phyloP scores from a whole-genome alignment of 2,888 invertebrate genomes.

The Apotomis betuletana region DNA sequence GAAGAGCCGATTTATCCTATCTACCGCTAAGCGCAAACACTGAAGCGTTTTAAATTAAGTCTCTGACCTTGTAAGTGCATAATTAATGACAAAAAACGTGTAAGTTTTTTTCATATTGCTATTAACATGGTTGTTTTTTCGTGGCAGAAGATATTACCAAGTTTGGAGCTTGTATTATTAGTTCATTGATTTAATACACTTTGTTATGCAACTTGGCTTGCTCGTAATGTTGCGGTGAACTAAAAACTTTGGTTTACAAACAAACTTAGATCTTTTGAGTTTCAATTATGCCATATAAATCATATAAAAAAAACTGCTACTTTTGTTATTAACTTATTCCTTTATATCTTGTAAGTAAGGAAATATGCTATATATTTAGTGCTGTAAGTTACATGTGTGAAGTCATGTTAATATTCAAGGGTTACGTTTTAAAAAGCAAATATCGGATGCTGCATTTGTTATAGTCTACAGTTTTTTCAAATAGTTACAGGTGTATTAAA shows the following conservation, averaged over 20 bases:
- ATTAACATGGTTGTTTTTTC: slow-evolving; percentile 37
- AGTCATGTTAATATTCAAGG: no score
- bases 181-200: background rate
- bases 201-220: background rate
- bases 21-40: background rate
- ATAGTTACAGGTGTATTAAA: no score
- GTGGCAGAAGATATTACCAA: slow-evolving; percentile 15
- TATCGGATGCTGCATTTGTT: no score
- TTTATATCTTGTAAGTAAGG: no score
- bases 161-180: slow-evolving; percentile 11
- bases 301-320: no score
- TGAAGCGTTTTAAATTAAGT: background rate
- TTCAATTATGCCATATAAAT: background rate
- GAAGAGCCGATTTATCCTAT: background rate
- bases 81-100: slow-evolving; percentile 25
- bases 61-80: slow-evolving; percentile 28
- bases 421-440: no score
- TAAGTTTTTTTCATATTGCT: slow-evolving; percentile 21
- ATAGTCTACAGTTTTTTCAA: no score
- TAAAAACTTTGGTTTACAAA: background rate
- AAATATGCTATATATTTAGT: no score
- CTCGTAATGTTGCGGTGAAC: background rate
- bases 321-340: no score
- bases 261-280: background rate
- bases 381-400: no score